A percentile compares a stretch with the other conserved stretches of the same genome.
phyloP scores from a whole-genome alignment of 2,113 vertebrate genomes.

The Petrocephalus microphthalmus region DNA sequence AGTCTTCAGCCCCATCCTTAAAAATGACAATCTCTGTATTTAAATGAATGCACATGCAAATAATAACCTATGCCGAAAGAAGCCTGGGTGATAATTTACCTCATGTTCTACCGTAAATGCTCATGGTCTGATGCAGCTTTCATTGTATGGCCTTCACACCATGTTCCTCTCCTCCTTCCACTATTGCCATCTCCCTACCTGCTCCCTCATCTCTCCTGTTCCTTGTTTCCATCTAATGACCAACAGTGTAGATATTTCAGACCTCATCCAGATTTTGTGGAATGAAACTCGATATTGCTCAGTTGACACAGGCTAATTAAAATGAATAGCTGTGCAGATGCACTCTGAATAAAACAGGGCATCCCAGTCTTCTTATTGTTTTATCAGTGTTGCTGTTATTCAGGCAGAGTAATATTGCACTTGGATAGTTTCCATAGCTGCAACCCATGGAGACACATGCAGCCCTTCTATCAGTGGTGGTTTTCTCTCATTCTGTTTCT shows the following conservation, averaged over 20 bases:
- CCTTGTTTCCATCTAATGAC: not conserved
- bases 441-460: not conserved
- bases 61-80: not conserved
- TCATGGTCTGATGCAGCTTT: not conserved
- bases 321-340: slow-evolving; percentile 3
- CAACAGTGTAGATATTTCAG: not conserved
- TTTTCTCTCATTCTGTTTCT: not conserved
- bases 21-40: not conserved
- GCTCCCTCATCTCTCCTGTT: not conserved
- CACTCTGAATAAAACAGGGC: not conserved
- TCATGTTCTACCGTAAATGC: not conserved
- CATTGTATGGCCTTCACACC: not conserved
- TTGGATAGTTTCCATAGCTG: not conserved
- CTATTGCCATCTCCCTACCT: not conserved
- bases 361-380: not conserved
- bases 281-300: not conserved
- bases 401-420: not conserved
- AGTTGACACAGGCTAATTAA: slow-evolving; percentile 11
- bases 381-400: not conserved
- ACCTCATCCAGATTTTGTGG: not conserved
- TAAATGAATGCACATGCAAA: not conserved
- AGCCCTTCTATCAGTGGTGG: not conserved
- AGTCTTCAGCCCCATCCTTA: not conserved
- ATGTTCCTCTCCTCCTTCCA: not conserved
- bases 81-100: not conserved